Base-by-base conservation (phyloP, 2,888 invertebrate genomes). In the Sinhomidia bicolor region DNA sequence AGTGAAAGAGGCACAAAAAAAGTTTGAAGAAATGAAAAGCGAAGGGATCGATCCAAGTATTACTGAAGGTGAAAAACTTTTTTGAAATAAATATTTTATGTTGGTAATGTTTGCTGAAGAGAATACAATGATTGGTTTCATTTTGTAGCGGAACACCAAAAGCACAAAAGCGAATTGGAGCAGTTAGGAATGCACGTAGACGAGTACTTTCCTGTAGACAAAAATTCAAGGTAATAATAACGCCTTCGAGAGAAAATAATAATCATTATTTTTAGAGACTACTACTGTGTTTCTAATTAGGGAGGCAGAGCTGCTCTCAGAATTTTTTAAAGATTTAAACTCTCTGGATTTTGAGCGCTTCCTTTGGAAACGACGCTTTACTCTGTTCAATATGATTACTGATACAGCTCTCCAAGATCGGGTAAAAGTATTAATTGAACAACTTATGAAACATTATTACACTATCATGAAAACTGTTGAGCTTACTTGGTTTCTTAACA, bases 271-370 rank as follows among this genome's bases (percentile, higher is more conserved):
- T n/a, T n/a, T n/a, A n/a, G n/a, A n/a, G n/a, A n/a, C n/a, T n/a
- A n/a, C n/a, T n/a, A n/a, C n/a, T n/a, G n/a, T n/a, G n/a, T n/a
- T n/a, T n/a, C n/a, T n/a, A n/a, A n/a, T n/a, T n/a, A 91, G 91
- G 20, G 91, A 91, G 68, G 82, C 62, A 0, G 78, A 88, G 10
- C 65, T 90, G 7, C 14, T 92, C n/a, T 76, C 88, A 4, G 89
- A 91, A 10, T 90, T 90, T 87, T 88, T 90, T 81, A 91, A 92
- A 41, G 89, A 90, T 26, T 20, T 92, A 51, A 74, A 89, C 44
- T 88, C 92, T 0, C 32, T 92, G 10, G 92, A 92, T 44, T 92
- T 90, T 79, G 89, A 92, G 47, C 62, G 90, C 20, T 91, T 91
- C 17, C 44, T 91, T 20, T 92, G 90, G 91, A 89, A 74, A 17